Base-by-base conservation (phyloP, 1,140 invertebrate species). In the Bombus confusus region DNA sequence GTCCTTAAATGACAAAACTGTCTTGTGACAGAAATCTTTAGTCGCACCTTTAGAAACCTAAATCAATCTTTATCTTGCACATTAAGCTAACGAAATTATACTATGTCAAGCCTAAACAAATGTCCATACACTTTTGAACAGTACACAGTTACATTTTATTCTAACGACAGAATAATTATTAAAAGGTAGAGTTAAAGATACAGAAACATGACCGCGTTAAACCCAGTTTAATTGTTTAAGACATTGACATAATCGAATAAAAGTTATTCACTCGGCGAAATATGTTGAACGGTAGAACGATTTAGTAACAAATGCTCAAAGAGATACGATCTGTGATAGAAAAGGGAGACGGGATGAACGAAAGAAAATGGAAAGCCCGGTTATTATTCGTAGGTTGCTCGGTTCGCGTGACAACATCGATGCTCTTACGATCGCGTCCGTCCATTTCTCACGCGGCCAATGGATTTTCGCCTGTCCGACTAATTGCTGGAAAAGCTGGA, bases 401-500 rank as follows among this genome's bases (percentile, higher is more conserved):
- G 82, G 57, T 75, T 90, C 75, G 86, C 90, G 84, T 88, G 90
- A 90, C 87, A 84, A 68, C 72, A 66, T 76, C 74, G 77, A 69
- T 88, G 76, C 84, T 83, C 89, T 75, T 86, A 77, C 86, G 74
- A 85, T 77, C 79, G 86, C 80, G 39, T 41, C 64, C 78, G 79
- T 89, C 76, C 88, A 90, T 90, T 88, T 90, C 85, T 90, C 88
- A 88, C 81, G 39, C 82, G 85, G 86, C 79, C 91, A 89, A 91
- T 91, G 89, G 91, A 91, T 92, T 92, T 91, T 92, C 89, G 83
- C 83, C 76, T 86, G 91, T 91, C 87, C 73, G 80, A 43, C 85
- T 91, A 91, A 92, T 92, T 88, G 91, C 78, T 88, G 88, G 88
- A 91, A 91, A 89, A 91, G 87, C 86, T 82, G 85, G 82, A 89